Base-by-base conservation (phyloP, 2,113 vertebrate genomes). In the Alectura lathami region DNA sequence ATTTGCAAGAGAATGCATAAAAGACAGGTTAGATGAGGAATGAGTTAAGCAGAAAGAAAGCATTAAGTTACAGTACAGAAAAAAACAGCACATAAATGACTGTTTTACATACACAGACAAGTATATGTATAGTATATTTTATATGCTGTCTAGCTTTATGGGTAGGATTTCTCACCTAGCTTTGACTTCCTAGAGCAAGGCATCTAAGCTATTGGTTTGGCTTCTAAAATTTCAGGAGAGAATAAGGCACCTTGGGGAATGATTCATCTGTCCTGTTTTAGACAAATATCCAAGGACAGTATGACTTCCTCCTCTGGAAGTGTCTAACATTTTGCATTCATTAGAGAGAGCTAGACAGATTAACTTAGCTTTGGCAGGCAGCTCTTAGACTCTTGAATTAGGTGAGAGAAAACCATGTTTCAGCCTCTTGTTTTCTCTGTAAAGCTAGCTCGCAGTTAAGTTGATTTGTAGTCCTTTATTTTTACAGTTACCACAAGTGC, bases 201-300 rank as follows among this genome's bases (percentile, higher is more conserved):
- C n/a, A 73, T 73, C 57, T 62, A 54, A 67, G 32, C 45, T 77
- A 14, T 77, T 83, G 59, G 60, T 86, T 43, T 63, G 80, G 18
- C 30, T 84, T 2, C 9, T 80, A 6, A 59, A 88, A 53, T 63
- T 2, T 1, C 24, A 9, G 47, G 68, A 67, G 88, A 91, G 59
- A 77, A 32, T 36, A 14, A 30, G 34, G 47, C 26, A 47, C 59
- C n/a, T 88, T n/a, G 59, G 69, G 42, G 23, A 34, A 63, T 86
- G 83, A 95, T 67, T 96, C 38, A 83, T 83, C 59, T 86, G 45
- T 91, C 56, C 70, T n/a, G n/a, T 45, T 88, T 45, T 34, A 86
- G 69, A 75, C 63, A 43, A 45, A 75, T 59, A 22, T 18, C 76
- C 54, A 6, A 4, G 75, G 59, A 63, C n/a, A 15, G 22, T 22